A percentile compares a stretch with the other conserved stretches of the same genome.
These are phyloP conservation scores for Exaiptasia diaphana DNA, from an alignment of 64 coral and sea anemone species.

Conservation along the genomic window DNA sequence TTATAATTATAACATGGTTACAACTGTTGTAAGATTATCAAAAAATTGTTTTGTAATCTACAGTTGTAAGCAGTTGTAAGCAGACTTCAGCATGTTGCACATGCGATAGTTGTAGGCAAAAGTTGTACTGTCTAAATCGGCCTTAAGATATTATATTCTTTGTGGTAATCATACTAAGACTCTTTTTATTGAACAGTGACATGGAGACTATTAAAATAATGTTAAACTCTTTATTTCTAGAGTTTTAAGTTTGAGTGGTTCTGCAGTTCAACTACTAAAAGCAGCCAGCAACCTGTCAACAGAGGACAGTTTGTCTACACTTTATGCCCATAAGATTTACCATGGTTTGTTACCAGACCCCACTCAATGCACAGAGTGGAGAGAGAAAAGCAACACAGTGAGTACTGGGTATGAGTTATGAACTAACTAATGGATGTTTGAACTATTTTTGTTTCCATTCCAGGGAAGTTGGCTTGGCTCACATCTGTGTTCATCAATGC, in stretches of 20 bases:
- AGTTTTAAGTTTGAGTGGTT: not conserved
- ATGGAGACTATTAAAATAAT: too few relatives aligned
- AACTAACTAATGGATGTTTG: not conserved
- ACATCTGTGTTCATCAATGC: not conserved
- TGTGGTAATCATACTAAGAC: too few relatives aligned
- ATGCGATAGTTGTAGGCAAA: too few relatives aligned
- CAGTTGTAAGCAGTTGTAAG: too few relatives aligned
- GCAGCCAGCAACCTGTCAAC: not conserved
- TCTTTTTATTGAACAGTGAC: too few relatives aligned
- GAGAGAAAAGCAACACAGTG: not conserved
- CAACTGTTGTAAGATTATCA: too few relatives aligned
- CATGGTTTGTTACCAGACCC: not conserved
- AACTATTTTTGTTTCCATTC: not conserved
- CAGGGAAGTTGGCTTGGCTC: not conserved
- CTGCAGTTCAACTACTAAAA: conserved; percentile 9
- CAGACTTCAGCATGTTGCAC: too few relatives aligned
- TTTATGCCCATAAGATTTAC: not conserved
- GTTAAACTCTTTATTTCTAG: too few relatives aligned
- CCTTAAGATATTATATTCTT: too few relatives aligned
- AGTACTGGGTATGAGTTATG: not conserved
- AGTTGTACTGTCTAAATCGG: too few relatives aligned
- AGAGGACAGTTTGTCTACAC: not conserved
- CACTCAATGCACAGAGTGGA: conserved; percentile 3
- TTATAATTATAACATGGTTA: too few relatives aligned
- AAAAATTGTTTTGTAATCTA: too few relatives aligned